Evolutionary conservation across 1,140 invertebrate genomes (phyloP).

Genomic region (Olivierus martensii): DNA sequence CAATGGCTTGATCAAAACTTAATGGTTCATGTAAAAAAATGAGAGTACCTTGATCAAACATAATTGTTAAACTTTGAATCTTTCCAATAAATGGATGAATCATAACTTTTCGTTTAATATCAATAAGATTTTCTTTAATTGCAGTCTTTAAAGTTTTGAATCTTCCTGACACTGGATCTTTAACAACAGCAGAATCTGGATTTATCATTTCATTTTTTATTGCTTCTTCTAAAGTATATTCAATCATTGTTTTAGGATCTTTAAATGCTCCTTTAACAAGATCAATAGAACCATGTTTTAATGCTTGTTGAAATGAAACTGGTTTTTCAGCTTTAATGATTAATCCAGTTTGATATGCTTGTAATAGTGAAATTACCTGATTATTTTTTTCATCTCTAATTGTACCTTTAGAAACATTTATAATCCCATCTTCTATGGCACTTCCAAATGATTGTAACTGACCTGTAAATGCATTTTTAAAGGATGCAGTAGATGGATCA

Average conservation of each 20-base stretch:
- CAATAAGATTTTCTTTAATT: constrained; percentile 51
- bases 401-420: constrained; percentile 61
- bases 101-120: constrained; percentile 46
- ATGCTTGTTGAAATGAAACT: constrained; percentile 50
- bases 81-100: constrained; percentile 50
- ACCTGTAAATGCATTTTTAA: constrained; percentile 46
- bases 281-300: constrained; percentile 57
- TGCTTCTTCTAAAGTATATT: constrained; percentile 51
- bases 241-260: constrained; percentile 55
- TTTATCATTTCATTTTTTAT: constrained; percentile 57
- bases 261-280: constrained; percentile 56
- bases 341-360: constrained; percentile 72
- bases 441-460: constrained; percentile 45
- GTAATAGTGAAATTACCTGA: constrained; percentile 48
- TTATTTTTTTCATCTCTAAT: constrained; percentile 46
- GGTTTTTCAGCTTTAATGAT: constrained; percentile 75
- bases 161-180: constrained; percentile 48
- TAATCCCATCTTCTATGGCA: constrained; percentile 51
- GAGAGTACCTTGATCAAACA: constrained; percentile 53
- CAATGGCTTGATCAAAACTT: constrained; percentile 57
- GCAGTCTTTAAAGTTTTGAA: constrained; percentile 56
- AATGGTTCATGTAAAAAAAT: constrained; percentile 46
- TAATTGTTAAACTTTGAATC: constrained; percentile 47
- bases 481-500: constrained; percentile 47
- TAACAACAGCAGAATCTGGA: constrained; percentile 48